Conservation (phyloP, 2,797 vertebrate genomes). For the Benthosema pterotum region DNA sequence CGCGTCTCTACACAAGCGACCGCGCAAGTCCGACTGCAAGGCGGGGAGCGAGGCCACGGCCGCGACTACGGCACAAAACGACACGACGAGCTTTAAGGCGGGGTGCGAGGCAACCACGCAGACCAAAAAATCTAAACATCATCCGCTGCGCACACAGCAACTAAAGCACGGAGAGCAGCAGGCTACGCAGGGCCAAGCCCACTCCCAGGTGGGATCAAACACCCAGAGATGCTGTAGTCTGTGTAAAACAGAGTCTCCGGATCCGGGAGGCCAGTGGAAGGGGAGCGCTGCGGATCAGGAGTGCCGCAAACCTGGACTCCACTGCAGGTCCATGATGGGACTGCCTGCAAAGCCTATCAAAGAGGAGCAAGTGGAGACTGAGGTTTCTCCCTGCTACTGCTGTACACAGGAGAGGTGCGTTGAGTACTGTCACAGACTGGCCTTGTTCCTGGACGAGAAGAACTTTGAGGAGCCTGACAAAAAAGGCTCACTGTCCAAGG, state of each 20-base stretch:
- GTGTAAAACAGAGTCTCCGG: constrained; percentile 69
- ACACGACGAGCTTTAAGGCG: constrained; percentile 30
- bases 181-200: constrained; percentile 45
- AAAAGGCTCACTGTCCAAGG: constrained; percentile 84
- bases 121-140: constrained; percentile 59
- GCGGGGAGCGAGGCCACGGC: constrained; percentile 41
- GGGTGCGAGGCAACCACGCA: constrained; percentile 28
- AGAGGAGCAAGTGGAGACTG: constrained; percentile 78
- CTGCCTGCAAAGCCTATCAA: constrained; percentile 81
- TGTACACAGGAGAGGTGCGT: constrained; percentile 85
- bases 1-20: constrained; percentile 71
- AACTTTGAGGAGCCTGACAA: constrained; percentile 88
- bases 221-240: constrained; percentile 67
- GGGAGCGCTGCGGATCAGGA: constrained; percentile 60
- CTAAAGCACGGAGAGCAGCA: constrained; percentile 65
- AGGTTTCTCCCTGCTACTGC: constrained; percentile 83
- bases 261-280: constrained; percentile 69
- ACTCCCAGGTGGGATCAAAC: constrained; percentile 43
- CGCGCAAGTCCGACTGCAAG: constrained; percentile 71
- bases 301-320: constrained; percentile 68
- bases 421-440: constrained; percentile 89
- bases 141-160: constrained; percentile 62
- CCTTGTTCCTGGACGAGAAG: constrained; percentile 93
- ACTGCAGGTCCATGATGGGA: constrained; percentile 69
- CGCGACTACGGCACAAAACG: constrained; percentile 37